Percentiles rank a stretch among this genome's conserved stretches.
phyloP scores from a whole-genome alignment of 2,113 vertebrate genomes.

The mouse (Mus musculus) region GRCm39 chr4:114451001-114451500 shows the following conservation, averaged over 20 bases:
- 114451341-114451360: conserved; percentile 62
- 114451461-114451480: background rate
- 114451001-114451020: conserved; percentile 62
- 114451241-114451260: conserved; percentile 38
- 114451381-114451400: conserved; percentile 34
- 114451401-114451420: background rate
- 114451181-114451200: conserved; percentile 69
- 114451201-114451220: conserved; percentile 51
- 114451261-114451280: conserved; percentile 64
- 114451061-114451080: conserved; percentile 79
- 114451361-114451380: conserved; percentile 53
- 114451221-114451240: conserved; percentile 77
- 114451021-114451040: conserved; percentile 37
- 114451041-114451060: conserved; percentile 53
- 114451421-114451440: background rate
- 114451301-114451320: conserved; percentile 50
- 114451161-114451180: conserved; percentile 71
- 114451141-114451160: conserved; percentile 68
- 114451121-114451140: conserved; percentile 69
- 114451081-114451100: conserved; percentile 82
- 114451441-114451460: background rate
- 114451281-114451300: conserved; percentile 82
- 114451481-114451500: background rate
- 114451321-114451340: conserved; percentile 14
- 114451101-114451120: conserved; percentile 77